These are phyloP conservation scores for Scaeva pyrastri DNA, from an alignment of 2,888 invertebrate species.

Conservation along the genomic window DNA sequence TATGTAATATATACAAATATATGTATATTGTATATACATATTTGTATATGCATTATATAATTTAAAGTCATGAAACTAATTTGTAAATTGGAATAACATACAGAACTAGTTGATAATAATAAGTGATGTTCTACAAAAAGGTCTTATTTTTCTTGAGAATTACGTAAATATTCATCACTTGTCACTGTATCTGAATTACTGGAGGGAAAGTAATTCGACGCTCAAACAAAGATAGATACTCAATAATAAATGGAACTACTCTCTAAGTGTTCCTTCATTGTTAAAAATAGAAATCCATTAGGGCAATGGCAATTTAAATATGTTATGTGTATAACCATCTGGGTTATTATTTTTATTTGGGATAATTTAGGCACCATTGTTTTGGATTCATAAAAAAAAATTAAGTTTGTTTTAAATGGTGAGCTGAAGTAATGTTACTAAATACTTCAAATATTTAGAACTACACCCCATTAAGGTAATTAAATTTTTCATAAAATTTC, in stretches of 20 bases:
- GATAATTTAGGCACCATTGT: no score
- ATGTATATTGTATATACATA: no score
- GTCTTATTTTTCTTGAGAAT: neutral
- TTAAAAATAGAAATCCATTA: conserved; percentile 36
- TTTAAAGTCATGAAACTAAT: neutral
- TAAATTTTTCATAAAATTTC: no score
- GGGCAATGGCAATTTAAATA: conserved; percentile 7
- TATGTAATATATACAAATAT: no score
- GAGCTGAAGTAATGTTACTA: no score
- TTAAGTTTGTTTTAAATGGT: no score
- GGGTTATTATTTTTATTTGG: conserved; percentile 20
- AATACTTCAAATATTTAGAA: no score
- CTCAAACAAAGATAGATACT: conserved; percentile 65
- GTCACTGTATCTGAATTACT: conserved; percentile 30
- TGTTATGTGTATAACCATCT: conserved; percentile 47
- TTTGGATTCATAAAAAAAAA: no score
- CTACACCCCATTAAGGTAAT: no score
- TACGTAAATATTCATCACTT: conserved; percentile 55
- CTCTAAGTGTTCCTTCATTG: conserved; percentile 61
- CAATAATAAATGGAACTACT: conserved; percentile 52
- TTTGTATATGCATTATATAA: no score
- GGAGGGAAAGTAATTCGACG: conserved; percentile 59
- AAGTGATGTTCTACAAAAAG: conserved; percentile 33
- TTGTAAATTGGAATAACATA: neutral
- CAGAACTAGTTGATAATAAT: conserved; percentile 5